Conservation (phyloP, 2,888 invertebrate species). For the Drosophila anomelani region DNA sequence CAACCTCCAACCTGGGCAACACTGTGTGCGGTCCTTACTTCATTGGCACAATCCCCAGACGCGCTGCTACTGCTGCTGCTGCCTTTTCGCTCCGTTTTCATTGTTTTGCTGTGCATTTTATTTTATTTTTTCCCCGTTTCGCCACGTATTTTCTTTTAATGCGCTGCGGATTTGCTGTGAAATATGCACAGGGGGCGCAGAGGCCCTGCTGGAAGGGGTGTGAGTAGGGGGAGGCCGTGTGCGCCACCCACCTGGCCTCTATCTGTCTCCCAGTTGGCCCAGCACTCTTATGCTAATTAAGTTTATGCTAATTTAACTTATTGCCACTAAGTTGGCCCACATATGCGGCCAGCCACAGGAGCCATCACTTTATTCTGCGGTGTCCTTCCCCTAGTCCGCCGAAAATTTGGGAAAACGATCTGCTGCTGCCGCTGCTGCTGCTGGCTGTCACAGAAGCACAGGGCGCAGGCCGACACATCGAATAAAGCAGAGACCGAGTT, state of each 20-base stretch:
- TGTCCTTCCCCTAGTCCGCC: slow-evolving; percentile 12
- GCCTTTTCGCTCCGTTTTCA: slow-evolving; percentile 54
- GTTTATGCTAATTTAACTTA: slow-evolving; percentile 80
- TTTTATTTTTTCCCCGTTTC: slow-evolving; percentile 41
- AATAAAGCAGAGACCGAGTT: slow-evolving; percentile 22
- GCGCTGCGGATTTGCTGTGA: slow-evolving; percentile 78
- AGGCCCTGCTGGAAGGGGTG: slow-evolving; percentile 23
- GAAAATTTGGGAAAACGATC: slow-evolving; percentile 25
- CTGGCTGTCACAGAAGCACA: slow-evolving; percentile 6
- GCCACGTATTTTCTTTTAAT: slow-evolving; percentile 78
- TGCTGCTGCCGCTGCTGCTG: neutral
- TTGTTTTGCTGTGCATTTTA: slow-evolving; percentile 71
- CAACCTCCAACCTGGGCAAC: slow-evolving; percentile 14
- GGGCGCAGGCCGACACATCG: neutral
- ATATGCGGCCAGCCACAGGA: slow-evolving; percentile 75
- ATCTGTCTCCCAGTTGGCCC: slow-evolving; percentile 67
- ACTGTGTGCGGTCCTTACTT: slow-evolving; percentile 68
- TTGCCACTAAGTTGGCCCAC: slow-evolving; percentile 78
- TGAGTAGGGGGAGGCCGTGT: slow-evolving; percentile 40
- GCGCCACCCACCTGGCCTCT: slow-evolving; percentile 33
- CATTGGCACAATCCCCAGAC: slow-evolving; percentile 76
- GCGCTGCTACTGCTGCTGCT: slow-evolving; percentile 17
- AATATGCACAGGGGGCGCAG: slow-evolving; percentile 58
- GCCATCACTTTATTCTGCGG: slow-evolving; percentile 43
- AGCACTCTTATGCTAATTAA: slow-evolving; percentile 79